Base-by-base conservation (phyloP, 2,888 invertebrate genomes). In the Gryllus longicercus region DNA sequence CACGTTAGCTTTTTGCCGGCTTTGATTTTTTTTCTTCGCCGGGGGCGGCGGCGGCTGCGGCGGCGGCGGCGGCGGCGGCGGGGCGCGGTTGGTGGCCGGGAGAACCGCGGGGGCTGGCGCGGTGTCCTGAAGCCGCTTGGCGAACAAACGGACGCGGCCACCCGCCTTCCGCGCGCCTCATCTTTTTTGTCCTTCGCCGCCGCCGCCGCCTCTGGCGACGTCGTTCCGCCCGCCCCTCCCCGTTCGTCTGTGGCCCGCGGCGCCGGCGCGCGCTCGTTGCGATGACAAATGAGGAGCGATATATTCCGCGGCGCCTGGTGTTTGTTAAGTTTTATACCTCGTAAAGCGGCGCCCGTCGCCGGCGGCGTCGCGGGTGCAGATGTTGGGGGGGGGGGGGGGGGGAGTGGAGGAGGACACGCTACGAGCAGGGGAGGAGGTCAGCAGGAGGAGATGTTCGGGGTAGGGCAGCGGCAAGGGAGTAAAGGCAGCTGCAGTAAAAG, bases 251-350 rank as follows among this genome's bases (percentile, higher is more conserved):
- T 8, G 4, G 38, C 38, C 38, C 63, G 14, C 63, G 63, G 14
- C 63, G 63, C 63, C 63, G 16, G 14, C 63, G 63, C 63, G 63
- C 63, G 14, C 16, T 63, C 63, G 63, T 14, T 14, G n/a, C 63
- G 63, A 63, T 63, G 63, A 63, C 63, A 63, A 63, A 63, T 63
- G 63, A 63, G 63, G 63, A 63, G 63, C 63, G 14, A 63, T 63
- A 63, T 63, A 63, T 63, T 63, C 63, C 63, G 63, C 63, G 63
- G 14, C n/a, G 16, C 16, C 63, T 14, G 63, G 16, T 63, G 63
- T 63, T 63, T 63, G 63, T 63, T 63, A 63, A 63, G 63, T n/a
- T 63, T 63, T 63, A 63, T 63, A 63, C 63, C 63, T 63, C 63
- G 63, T 63, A 63, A 63, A 63, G 63, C 63, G 63, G 63, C 63